Base-by-base conservation (phyloP, 2,888 invertebrate species). In the Blomia tropicalis region DNA sequence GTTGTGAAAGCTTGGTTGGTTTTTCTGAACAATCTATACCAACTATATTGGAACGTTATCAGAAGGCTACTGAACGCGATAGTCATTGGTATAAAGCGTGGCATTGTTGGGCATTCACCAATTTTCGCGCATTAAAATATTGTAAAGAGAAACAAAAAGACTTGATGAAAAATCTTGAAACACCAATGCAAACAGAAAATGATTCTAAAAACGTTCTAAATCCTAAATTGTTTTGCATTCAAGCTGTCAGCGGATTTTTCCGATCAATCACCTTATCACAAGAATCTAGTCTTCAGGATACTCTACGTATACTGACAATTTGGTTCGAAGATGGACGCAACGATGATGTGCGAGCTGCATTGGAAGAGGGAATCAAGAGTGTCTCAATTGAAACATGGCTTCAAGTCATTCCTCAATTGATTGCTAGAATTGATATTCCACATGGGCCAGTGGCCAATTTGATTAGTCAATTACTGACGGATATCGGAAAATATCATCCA, bases 281-380 rank as follows among this genome's bases (percentile, higher is more conserved):
- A 68, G 75, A 76, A 53, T 92, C 87, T 73, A 91, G 93, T 1
- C 78, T 98, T 31, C 96, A 98, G 75, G 96, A 98, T 71, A 96
- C 95, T 0, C 77, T 98, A 22, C 81, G 95, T n/a, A 76, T 98
- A 63, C 75, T 98, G 43, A 96, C 96, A 0, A 76, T 98, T 1
- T 96, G 96, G 92, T 98, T 98, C 72, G 96, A 99, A 72, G 92
- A 92, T 71, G 96, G 95, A 0, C 89, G 95, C 67, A 84, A 87
- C 76, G 82, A 85, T 0, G 88, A 90, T 69, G 95, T 98, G 0
- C 87, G 91, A 71, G 91, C 93, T 67, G 91, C 92, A 0, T 81
- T 99, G 43, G 80, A 84, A 0, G 92, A 91, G 69, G 93, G 93
- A 1, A 85, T 96, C 67, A 82, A 87, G 68, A 81, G 86, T 1